Base-by-base conservation (phyloP, 2,113 vertebrate genomes). In the Melanerpes aurifrons region DNA sequence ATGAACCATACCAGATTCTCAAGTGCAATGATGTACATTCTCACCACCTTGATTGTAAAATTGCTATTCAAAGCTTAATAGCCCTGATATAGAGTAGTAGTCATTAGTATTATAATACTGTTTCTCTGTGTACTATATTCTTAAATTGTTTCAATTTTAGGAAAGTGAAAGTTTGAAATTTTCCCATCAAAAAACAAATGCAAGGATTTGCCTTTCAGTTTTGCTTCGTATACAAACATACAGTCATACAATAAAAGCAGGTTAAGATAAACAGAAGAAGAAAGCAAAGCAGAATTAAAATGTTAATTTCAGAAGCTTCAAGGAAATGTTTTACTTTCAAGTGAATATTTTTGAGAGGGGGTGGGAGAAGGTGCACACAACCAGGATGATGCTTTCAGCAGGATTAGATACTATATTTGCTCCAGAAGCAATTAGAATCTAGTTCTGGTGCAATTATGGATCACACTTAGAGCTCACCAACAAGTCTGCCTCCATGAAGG, bases 301-400 rank as follows among this genome's bases (percentile, higher is more conserved):
- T 5, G 26, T 78, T 72, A 48, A 40, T 37, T 63, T 74, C 20
- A 82, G 77, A 76, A 80, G 21, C 57, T 45, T 76, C 26, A 66
- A 71, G 21, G 9, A 69, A 64, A 53, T 6, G 1, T 7, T 50
- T 61, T 74, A 2, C 68, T 67, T 50, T 24, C 5, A 56, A 48
- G 0, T 58, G 3, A 53, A 31, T 75, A 15, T 81, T 86, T 59
- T 63, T 7, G 15, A 31, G 4, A 5, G 4, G 16, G 3, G 3
- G 2, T 16, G 1, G 0, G 26, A 19, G 8, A 28, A 16, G 29
- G 29, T 21, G 21, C 31, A 58, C 26, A 19, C 25, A 76, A 20
- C 3, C 7, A 53, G 58, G 40, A 32, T 2, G 3, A 16, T 0
- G 1, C 9, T 47, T 47, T 47, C 61, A 67, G 53, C 25, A 43